A percentile compares a stretch with the other conserved stretches of the same genome.
Evolutionary conservation across 2,888 invertebrate species (phyloP).

Genomic region (Saturnia pavonia): DNA sequence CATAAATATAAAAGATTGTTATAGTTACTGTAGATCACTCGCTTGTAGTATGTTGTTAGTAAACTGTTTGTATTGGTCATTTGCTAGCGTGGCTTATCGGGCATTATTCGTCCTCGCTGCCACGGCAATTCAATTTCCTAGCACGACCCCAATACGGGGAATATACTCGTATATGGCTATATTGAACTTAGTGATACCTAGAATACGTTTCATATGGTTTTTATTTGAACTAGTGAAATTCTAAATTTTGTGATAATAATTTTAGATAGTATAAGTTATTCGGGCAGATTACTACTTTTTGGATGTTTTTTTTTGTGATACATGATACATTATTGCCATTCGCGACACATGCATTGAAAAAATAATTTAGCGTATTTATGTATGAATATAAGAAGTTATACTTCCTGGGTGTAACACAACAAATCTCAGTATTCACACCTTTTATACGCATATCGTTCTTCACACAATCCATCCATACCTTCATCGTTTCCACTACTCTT

Average conservation of each 20-base stretch:
- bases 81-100: constrained; percentile 49
- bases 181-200: constrained; percentile 13
- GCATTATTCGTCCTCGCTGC: constrained; percentile 43
- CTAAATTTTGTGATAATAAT: neutral
- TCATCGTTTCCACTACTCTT: too few relatives aligned
- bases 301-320: too few relatives aligned
- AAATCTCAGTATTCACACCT: too few relatives aligned
- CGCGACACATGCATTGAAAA: too few relatives aligned
- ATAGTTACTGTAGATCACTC: constrained; percentile 21
- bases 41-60: constrained; percentile 35
- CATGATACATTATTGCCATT: too few relatives aligned
- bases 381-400: too few relatives aligned
- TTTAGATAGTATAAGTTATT: too few relatives aligned
- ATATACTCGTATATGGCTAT: neutral
- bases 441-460: too few relatives aligned
- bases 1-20: constrained; percentile 27
- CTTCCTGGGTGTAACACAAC: too few relatives aligned
- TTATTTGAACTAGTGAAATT: constrained; percentile 17
- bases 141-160: constrained; percentile 13
- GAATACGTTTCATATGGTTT: constrained; percentile 29
- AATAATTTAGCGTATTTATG: too few relatives aligned
- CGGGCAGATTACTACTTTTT: too few relatives aligned
- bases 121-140: constrained; percentile 36
- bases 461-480: too few relatives aligned
- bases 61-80: constrained; percentile 53